Base-by-base conservation (phyloP, 1,140 invertebrate species). In the Neodiprion fabricii region DNA sequence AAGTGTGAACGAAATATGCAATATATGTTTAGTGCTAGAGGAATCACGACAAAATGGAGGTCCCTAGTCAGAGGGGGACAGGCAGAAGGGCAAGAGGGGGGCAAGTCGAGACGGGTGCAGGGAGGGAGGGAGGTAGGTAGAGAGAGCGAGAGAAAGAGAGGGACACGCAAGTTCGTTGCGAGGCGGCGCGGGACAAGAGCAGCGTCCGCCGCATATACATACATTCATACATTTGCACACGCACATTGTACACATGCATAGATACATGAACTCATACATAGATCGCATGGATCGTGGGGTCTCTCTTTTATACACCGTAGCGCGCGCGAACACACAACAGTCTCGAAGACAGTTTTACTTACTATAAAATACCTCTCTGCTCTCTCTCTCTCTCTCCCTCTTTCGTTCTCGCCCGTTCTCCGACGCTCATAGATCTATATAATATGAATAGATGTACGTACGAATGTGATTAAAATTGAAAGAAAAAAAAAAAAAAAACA, bases 31-130 rank as follows among this genome's bases (percentile, higher is more conserved):
- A 80, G 79, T 82, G 84, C 76, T 84, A 84, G 80, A 84, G 82
- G 81, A 86, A 85, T 85, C 84, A 85, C 84, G 83, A 85, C 85
- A 86, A 85, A 85, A 86, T 86, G 85, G 85, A 82, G 82, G 84
- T 84, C 75, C 79, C 79, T 79, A 77, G 73, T 47, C 72, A 48
- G 72, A 53, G 50, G 50, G 49, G 53, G 53, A 61, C 53, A 77
- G 73, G 47, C 72, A 48, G 72, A 53, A 49, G 50, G 49, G 72
- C 68, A 49, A 72, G 70, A 72, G 49, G 74, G 21, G 70, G 70
- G 73, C 50, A 23, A 72, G 75, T 75, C 71, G 75, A 50, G 72
- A 73, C 67, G 17, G 67, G 28, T 49, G 50, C 28, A n/a, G 65
- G 12, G 74, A 71, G 61, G 74, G 67, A 71, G 74, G 74, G 70